Evolutionary conservation across 2,113 vertebrate species (phyloP).

Genomic region (Aleadryas rufinucha): DNA sequence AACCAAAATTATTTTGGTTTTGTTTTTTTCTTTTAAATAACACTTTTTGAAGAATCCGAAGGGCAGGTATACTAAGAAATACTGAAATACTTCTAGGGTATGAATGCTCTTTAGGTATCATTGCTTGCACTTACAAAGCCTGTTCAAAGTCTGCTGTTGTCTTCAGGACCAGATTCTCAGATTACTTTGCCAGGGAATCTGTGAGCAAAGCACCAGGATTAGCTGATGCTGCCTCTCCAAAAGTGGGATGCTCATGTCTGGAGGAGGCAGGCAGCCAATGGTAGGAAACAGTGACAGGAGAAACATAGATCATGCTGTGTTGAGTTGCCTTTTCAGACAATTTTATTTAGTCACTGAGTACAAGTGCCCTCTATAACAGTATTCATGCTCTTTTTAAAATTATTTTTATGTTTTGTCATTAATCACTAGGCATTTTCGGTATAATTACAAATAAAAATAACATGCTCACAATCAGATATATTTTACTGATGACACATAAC

Average conservation of each 20-base stretch:
- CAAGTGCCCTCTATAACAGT: neutral
- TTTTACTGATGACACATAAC: neutral
- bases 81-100: neutral
- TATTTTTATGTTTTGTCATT: neutral
- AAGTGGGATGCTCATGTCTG: neutral
- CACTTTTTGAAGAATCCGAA: neutral
- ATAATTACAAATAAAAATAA: neutral
- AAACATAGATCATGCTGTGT: neutral
- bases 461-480: neutral
- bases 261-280: neutral
- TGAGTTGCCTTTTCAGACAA: neutral
- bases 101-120: neutral
- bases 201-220: neutral
- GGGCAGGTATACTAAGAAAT: neutral
- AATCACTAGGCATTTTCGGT: neutral
- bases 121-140: neutral
- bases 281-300: rapidly evolving
- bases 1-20: neutral
- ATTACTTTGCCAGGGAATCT: neutral
- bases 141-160: neutral
- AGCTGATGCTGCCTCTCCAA: neutral
- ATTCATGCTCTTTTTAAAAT: neutral
- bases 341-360: neutral
- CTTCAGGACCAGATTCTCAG: neutral
- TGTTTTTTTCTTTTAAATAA: neutral